Percentiles rank a stretch among this genome's conserved stretches.
These are phyloP conservation scores for Steinernema feltiae DNA, from an alignment of 1,140 invertebrate species.

Conservation along the genomic window DNA sequence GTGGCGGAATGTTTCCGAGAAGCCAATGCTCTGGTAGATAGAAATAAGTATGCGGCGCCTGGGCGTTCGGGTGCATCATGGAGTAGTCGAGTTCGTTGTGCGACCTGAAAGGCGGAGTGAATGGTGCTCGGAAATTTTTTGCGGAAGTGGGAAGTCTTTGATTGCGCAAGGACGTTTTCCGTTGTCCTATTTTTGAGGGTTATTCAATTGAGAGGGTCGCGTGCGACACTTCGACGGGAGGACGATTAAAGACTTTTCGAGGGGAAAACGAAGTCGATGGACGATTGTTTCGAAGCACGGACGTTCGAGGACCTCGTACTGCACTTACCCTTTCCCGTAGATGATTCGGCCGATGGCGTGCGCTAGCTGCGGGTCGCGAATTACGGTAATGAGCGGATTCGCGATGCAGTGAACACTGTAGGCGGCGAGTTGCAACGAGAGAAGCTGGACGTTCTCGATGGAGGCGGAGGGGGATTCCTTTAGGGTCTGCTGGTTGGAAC, in stretches of 20 bases:
- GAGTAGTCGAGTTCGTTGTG: conserved; percentile 14
- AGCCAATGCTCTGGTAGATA: conserved; percentile 19
- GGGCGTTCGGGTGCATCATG: conserved; percentile 2
- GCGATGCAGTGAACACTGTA: conserved; percentile 9
- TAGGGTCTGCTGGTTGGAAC: not conserved
- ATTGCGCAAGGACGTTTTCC: not conserved
- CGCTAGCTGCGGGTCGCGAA: conserved; percentile 14
- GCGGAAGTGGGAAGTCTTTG: not conserved
- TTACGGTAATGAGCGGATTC: conserved; percentile 15
- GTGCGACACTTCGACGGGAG: not conserved
- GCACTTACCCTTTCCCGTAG: conserved; percentile 22
- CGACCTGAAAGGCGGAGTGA: conserved; percentile 14
- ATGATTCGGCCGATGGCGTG: conserved; percentile 19
- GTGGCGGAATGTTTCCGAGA: conserved; percentile 16
- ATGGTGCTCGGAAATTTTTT: not conserved
- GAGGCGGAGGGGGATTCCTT: not conserved
- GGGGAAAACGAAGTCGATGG: not conserved
- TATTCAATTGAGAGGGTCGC: not conserved
- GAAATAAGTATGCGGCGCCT: not conserved
- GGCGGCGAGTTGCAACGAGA: not conserved
- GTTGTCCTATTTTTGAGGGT: not conserved
- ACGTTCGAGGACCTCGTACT: not conserved
- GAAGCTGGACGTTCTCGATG: not conserved
- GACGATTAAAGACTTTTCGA: not conserved
- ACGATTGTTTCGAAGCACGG: not conserved